Evolutionary conservation across 1,140 invertebrate genomes (phyloP).

Genomic region (Aradophagus sp.): DNA sequence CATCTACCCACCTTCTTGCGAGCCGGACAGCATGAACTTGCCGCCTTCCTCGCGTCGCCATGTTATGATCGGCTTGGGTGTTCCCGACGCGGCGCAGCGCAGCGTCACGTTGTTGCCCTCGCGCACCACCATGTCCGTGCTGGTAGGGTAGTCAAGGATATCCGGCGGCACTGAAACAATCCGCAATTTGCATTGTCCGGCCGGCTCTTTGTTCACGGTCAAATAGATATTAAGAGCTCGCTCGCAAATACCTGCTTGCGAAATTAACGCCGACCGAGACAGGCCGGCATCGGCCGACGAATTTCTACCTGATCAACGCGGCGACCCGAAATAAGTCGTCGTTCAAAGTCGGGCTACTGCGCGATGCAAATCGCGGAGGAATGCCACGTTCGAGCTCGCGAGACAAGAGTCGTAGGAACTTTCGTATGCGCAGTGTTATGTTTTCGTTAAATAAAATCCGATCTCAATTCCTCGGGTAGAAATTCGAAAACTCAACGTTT

Average conservation of each 20-base stretch:
- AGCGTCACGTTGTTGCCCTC: constrained; percentile 91
- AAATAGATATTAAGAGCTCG: constrained; percentile 41
- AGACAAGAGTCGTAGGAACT: too few species aligned
- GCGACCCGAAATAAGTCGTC: too few species aligned
- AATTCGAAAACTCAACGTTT: too few species aligned
- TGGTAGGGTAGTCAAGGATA: constrained; percentile 89
- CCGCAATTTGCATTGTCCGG: constrained; percentile 42
- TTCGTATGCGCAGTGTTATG: too few species aligned
- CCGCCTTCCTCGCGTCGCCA: constrained; percentile 88
- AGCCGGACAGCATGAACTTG: constrained; percentile 64
- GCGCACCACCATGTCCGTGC: constrained; percentile 89
- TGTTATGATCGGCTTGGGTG: constrained; percentile 87
- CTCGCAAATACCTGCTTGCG: constrained; percentile 19
- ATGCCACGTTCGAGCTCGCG: too few species aligned
- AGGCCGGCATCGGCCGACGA: too few species aligned
- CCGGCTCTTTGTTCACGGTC: constrained; percentile 28
- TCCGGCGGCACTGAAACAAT: constrained; percentile 87
- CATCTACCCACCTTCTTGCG: constrained; percentile 66
- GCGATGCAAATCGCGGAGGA: too few species aligned
- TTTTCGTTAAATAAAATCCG: too few species aligned
- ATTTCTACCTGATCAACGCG: too few species aligned
- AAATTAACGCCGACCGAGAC: too few species aligned
- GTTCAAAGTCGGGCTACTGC: too few species aligned
- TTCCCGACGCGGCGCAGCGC: constrained; percentile 88
- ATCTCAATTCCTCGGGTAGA: too few species aligned